These are phyloP conservation scores for Hemithea aestivaria DNA, from an alignment of 2,888 invertebrate species.

Conservation along the genomic window DNA sequence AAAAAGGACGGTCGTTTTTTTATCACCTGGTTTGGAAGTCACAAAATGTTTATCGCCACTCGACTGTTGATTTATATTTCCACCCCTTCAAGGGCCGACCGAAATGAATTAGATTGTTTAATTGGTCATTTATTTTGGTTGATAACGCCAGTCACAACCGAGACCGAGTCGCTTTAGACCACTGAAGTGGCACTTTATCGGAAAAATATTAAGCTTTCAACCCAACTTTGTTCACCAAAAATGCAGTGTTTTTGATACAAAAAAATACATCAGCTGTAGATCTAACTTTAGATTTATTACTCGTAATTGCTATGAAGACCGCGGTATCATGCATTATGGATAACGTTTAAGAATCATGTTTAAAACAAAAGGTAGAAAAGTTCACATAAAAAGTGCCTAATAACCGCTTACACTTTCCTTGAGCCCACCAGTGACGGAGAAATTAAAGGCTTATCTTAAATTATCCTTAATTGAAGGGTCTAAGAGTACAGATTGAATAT, in stretches of 20 bases:
- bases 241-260: constrained; percentile 1
- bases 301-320: constrained; percentile 70
- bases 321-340: constrained; percentile 71
- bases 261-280: constrained; percentile 54
- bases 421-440: constrained; percentile 71
- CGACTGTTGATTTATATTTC: constrained; percentile 75
- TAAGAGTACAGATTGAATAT: constrained; percentile 72
- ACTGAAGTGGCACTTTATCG: constrained; percentile 49
- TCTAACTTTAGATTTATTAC: constrained; percentile 73
- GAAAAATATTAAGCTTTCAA: constrained; percentile 44
- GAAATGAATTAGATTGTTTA: constrained; percentile 76
- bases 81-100: constrained; percentile 59
- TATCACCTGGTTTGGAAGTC: constrained; percentile 76
- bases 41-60: constrained; percentile 78
- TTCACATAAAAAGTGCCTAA: constrained; percentile 61
- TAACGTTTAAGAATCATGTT: constrained; percentile 57
- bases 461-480: constrained; percentile 75
- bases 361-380: constrained; percentile 68
- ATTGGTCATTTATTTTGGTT: constrained; percentile 75
- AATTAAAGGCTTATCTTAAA: constrained; percentile 76
- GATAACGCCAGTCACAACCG: constrained; percentile 57
- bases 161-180: constrained; percentile 53
- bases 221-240: constrained; percentile 12
- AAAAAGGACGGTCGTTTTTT: constrained; percentile 71
- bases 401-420: constrained; percentile 67